phyloP scores from a whole-genome alignment of 2,113 vertebrate genomes.

The Strigops habroptila region DNA sequence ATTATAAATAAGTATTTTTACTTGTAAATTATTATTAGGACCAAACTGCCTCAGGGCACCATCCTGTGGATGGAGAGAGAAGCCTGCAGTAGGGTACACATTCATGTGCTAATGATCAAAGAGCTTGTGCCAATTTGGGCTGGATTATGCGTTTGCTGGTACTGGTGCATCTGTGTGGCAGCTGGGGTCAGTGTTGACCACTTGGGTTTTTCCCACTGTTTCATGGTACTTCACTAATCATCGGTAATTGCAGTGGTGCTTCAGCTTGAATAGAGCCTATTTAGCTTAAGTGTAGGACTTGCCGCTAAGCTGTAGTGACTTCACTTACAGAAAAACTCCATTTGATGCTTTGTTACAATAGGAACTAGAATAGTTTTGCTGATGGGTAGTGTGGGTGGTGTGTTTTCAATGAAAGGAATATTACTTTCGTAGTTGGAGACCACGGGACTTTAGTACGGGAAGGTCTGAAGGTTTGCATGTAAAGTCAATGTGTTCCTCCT shows the following conservation, averaged over 20 bases:
- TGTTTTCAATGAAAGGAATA: neutral
- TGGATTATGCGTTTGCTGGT: neutral
- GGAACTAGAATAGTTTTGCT: neutral
- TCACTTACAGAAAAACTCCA: neutral
- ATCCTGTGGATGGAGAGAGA: neutral
- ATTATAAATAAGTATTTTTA: neutral
- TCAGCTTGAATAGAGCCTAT: neutral
- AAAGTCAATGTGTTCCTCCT: neutral
- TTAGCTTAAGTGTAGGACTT: neutral
- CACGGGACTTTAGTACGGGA: neutral
- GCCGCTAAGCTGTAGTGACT: neutral
- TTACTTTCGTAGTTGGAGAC: neutral
- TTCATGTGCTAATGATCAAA: neutral
- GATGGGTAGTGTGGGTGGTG: neutral
- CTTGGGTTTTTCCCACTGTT: neutral
- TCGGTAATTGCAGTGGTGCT: neutral
- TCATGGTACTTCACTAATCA: neutral
- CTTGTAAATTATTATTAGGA: neutral
- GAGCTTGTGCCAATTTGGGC: neutral
- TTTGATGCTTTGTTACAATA: neutral
- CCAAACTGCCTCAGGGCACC: neutral
- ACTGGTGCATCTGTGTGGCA: neutral
- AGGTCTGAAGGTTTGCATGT: neutral
- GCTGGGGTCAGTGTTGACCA: neutral
- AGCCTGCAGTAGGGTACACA: accelerated